Percentiles rank a stretch among this genome's conserved stretches.
These are phyloP conservation scores for Gymnoscopelus microlampas DNA, from an alignment of 2,797 vertebrate species.

Conservation along the genomic window DNA sequence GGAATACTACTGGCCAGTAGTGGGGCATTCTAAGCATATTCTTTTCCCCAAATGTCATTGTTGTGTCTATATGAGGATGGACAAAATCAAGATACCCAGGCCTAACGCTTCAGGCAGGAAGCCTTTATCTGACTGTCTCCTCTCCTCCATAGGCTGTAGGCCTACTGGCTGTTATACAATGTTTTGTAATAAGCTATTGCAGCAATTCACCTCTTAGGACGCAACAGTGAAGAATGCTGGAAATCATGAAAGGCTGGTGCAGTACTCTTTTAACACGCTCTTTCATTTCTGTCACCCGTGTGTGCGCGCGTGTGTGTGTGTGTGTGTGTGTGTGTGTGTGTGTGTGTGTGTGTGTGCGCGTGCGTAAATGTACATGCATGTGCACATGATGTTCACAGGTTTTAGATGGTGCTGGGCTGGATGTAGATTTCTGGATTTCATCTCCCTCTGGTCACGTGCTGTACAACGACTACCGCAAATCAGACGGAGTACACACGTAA, in stretches of 20 bases:
- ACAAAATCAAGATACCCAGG: neutral
- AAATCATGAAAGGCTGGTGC: neutral
- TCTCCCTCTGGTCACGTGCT: conserved; percentile 89
- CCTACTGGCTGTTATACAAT: neutral
- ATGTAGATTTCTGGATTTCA: conserved; percentile 91
- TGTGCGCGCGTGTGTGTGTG: conserved; percentile 12
- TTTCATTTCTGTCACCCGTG: neutral
- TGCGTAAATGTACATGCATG: neutral
- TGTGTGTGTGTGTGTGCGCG: no score
- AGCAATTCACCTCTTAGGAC: neutral
- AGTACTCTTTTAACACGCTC: neutral
- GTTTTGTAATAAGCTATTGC: neutral
- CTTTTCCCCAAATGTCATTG: neutral
- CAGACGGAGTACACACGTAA: conserved; percentile 98
- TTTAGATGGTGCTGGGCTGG: conserved; percentile 94
- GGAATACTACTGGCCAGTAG: neutral
- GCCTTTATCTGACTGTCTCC: neutral
- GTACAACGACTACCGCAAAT: conserved; percentile 91
- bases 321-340: neutral
- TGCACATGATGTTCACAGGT: conserved; percentile 79
- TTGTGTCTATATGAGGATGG: conserved; percentile 25
- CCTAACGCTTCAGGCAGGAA: neutral
- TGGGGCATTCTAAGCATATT: neutral
- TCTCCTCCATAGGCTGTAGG: neutral
- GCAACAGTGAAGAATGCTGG: neutral